phyloP scores from a whole-genome alignment of 1,140 invertebrate species.

The Pogonognathellus flavescens region DNA sequence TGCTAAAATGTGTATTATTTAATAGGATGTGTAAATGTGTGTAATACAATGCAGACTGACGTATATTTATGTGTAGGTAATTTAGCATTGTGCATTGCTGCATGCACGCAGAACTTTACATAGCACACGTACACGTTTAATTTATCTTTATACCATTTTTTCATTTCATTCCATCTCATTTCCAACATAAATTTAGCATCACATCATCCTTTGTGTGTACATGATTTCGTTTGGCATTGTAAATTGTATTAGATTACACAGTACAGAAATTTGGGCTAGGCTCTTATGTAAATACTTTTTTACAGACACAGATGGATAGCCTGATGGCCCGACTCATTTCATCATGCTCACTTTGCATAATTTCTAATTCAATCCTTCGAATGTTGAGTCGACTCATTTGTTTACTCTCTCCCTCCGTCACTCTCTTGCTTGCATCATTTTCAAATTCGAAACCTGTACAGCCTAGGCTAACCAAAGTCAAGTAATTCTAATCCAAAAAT shows the following conservation, averaged over 20 bases:
- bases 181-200: conserved; percentile 43
- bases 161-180: conserved; percentile 43
- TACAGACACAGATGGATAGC: conserved; percentile 12
- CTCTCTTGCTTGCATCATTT: background rate
- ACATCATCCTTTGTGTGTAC: conserved; percentile 20
- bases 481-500: background rate
- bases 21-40: too few relatives aligned
- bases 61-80: too few relatives aligned
- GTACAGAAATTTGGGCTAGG: conserved; percentile 10
- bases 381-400: background rate
- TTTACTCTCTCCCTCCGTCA: background rate
- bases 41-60: too few relatives aligned
- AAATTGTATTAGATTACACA: conserved; percentile 40
- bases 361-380: conserved; percentile 24
- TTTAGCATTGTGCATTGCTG: too few relatives aligned
- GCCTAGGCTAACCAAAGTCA: background rate
- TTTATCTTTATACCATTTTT: conserved; percentile 35
- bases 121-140: conserved; percentile 11
- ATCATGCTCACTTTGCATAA: conserved; percentile 36
- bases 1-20: too few relatives aligned
- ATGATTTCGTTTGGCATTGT: conserved; percentile 24
- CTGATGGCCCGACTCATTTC: conserved; percentile 36
- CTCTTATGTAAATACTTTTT: background rate
- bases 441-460: background rate
- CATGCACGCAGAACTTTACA: too few relatives aligned